Base-by-base conservation (phyloP, 2,797 vertebrate species). In the Sebastes baramenuke region DNA sequence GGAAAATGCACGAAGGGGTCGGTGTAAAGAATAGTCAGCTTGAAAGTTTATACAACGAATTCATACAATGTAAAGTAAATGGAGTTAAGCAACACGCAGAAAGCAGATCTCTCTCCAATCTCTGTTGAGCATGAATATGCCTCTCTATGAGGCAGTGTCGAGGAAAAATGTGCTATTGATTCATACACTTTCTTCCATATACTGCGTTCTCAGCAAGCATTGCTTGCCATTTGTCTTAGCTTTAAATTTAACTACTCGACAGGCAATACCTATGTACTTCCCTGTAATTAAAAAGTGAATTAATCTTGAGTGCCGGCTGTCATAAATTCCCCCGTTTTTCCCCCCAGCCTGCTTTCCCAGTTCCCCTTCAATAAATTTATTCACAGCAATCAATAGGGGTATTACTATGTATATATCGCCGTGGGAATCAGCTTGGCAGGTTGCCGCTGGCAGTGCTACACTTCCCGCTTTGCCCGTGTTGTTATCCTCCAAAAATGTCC, bases 201-300 rank as follows among this genome's bases (percentile, higher is more conserved):
- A 85, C 76, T 92, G 92, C 90, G n/a, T 67, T 91, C 89, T 93
- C 94, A 92, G 93, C 92, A 93, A 66, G 79, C 80, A 73, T 67
- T 55, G 55, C 79, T 80, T 34, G 67, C 79, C 38, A 67, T 87
- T 89, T 87, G 87, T 89, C 73, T 90, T 72, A 74, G 88, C 86
- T 86, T 82, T 91, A 87, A 93, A 94, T 95, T 89, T 87, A 81
- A 70, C 77, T 24, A 52, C 79, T 77, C 67, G 83, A 92, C 90
- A 93, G 88, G 87, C 86, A 87, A 88, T 88, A 83, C 87, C 90
- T 83, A 85, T 89, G 84, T 92, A 88, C 75, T 87, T 88, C 79
- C 55, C 88, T 90, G 87, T 92, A 92, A 95, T 95, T 94, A 93
- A 94, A 93, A 95, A 90, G 86, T 75, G 61, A 80, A 92, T 92